Percentiles rank a stretch among this genome's conserved stretches.
Evolutionary conservation across 2,113 vertebrate species (phyloP).

Genomic region (Hippocampus zosterae): DNA sequence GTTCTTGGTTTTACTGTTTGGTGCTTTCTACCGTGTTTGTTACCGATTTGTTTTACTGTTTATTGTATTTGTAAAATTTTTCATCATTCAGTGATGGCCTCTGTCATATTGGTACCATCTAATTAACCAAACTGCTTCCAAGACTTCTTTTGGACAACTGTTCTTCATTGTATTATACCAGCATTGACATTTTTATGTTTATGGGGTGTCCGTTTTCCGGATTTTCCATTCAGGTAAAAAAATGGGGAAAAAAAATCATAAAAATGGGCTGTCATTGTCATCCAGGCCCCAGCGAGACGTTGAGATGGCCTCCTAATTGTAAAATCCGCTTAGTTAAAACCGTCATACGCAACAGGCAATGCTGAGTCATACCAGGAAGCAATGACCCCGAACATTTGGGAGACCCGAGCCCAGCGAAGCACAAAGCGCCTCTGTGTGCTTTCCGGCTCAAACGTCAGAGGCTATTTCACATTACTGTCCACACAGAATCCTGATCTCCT

Average conservation of each 20-base stretch:
- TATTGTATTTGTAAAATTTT: background rate
- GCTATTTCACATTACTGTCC: slow-evolving; percentile 17
- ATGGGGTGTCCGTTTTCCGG: no score
- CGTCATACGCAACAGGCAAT: slow-evolving; percentile 10
- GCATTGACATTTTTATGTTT: no score
- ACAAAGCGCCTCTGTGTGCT: slow-evolving; percentile 31
- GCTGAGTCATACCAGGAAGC: slow-evolving; percentile 39
- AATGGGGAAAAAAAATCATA: no score
- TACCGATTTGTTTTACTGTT: no score
- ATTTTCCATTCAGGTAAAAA: no score
- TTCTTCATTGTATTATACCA: no score
- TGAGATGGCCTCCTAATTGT: background rate
- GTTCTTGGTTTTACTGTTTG: no score
- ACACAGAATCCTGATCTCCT: slow-evolving; percentile 20
- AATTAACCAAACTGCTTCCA: background rate
- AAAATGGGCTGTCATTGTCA: background rate
- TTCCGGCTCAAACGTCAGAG: slow-evolving; percentile 23
- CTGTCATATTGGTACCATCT: background rate
- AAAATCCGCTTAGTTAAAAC: background rate
- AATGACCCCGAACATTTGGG: slow-evolving; percentile 27
- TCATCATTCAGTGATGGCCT: background rate
- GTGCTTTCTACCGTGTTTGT: no score
- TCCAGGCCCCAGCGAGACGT: background rate
- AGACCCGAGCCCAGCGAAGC: slow-evolving; percentile 24
- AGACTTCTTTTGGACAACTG: no score